Base-by-base conservation (phyloP, 2,888 invertebrate genomes). In the Lepas anatifera region DNA sequence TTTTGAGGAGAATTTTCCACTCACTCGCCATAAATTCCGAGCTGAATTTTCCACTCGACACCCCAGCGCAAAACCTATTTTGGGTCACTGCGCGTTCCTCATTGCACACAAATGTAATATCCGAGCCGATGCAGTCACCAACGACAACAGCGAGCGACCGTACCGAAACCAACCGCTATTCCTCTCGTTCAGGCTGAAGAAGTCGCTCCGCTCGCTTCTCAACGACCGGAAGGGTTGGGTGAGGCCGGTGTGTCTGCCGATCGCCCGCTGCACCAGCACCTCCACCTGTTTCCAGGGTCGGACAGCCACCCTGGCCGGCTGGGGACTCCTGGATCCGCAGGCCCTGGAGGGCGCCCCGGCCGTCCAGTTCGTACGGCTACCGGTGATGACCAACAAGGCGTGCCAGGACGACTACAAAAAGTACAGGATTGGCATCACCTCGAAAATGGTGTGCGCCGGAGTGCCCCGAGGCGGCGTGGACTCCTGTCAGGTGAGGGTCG, bases 401-500 rank as follows among this genome's bases (percentile, higher is more conserved):
- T 64, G 64, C 39, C 10, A 18, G 13, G 25, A 39, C n/a, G 39
- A 37, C 39, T 64, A 64, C 37, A n/a, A 22, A 22, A 37, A 39
- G n/a, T 7, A 18, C 11, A 7, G n/a, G 10, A 43, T 50, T 4
- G n/a, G 18, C 7, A 64, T 64, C 39, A 63, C 64, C 1, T 35
- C n/a, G 22, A 48, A 41, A n/a, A 68, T 70, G 66, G 8, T 70
- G 27, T 70, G 70, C 25, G 70, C 70, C 16, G 70, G 70, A 2
- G 25, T 63, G 48, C 22, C 13, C 6, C 50, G 3, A 16, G 70
- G 70, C n/a, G 70, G 70, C 39, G 48, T 37, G 46, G 70, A 70
- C 48, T 46, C 70, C 3, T 70, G 70, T 29, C 64, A 68, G 70
- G 70, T 70, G 32, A 35, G 39, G 18, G 27, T 25, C 2, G 50